Base-by-base conservation (phyloP, 2,113 vertebrate genomes). In the Grammomys dolichurus region DNA sequence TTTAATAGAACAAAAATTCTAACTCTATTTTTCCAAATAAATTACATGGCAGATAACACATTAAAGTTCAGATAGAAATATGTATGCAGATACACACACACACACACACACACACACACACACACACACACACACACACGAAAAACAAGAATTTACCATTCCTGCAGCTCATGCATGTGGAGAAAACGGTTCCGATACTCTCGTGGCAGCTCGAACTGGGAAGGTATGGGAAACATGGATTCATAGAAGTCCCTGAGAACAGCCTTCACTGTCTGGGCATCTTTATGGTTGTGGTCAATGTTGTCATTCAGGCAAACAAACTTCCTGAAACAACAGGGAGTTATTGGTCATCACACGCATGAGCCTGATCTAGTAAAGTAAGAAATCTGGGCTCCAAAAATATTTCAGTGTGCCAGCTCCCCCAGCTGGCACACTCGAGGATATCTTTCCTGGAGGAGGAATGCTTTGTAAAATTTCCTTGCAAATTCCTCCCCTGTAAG, bases 291-390 rank as follows among this genome's bases (percentile, higher is more conserved):
- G 97, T 99, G 99, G 98, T 99, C 99, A 89, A 99, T 99, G 97
- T 99, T 99, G 97, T 99, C 99, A 89, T 99, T 99, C 94, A 99
- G 97, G 94, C 99, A 99, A 98, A 99, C 99, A 98, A 99, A 99
- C 98, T 99, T 99, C 98, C 99, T 99, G 97, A 90, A 82, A 97
- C 19, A 97, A 97, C 0, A 97, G 85, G 76, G 82, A 85, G 36
- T 98, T 91, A 97, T 0, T 77, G 70, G 63, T 94, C 94, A 86
- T 56, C 80, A 72, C 75, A 69, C 69, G 17, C 80, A 77, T 22
- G 46, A 87, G 16, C 26, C 40, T 93, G 28, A 92, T 1, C 24
- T 75, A 89, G 85, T 11, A 56, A 92, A 91, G 36, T 2, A 87
- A 81, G n/a, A 54, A 82, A 81, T 46, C 31, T 72, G 10, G 58